These are phyloP conservation scores for Pseudotriccus pelzelni DNA, from an alignment of 2,797 vertebrate genomes.

Conservation along the genomic window DNA sequence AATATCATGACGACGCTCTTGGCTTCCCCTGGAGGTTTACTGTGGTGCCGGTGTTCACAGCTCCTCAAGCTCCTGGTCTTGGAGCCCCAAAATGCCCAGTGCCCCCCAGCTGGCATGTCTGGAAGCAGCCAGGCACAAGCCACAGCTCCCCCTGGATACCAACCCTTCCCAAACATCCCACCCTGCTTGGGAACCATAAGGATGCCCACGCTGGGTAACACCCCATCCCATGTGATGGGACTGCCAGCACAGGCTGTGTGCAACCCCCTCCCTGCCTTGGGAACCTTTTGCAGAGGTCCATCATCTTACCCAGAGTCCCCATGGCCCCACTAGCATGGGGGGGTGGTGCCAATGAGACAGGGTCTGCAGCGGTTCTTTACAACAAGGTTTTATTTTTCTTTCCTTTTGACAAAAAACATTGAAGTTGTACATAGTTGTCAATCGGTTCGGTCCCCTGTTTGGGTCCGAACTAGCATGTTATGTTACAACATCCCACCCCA, in stretches of 20 bases:
- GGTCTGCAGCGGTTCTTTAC: conserved; percentile 67
- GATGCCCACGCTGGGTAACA: neutral
- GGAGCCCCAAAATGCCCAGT: neutral
- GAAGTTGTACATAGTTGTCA: conserved; percentile 64
- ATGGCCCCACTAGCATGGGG: fast-evolving
- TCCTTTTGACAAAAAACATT: conserved; percentile 74
- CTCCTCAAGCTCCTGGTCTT: neutral
- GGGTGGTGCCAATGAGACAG: neutral
- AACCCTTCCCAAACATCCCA: neutral
- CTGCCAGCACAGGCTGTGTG: neutral
- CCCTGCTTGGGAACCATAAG: neutral
- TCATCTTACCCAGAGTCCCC: fast-evolving
- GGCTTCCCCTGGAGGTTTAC: fast-evolving
- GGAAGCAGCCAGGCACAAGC: neutral
- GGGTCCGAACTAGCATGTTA: conserved; percentile 69
- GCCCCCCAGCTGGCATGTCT: fast-evolving
- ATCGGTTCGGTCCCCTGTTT: conserved; percentile 44
- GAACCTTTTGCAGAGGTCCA: neutral
- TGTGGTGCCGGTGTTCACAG: neutral
- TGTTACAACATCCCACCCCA: conserved; percentile 67
- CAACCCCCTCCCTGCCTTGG: neutral
- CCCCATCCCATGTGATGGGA: fast-evolving
- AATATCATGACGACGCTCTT: fast-evolving
- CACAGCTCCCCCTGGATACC: neutral
- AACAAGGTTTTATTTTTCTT: conserved; percentile 80